These are phyloP conservation scores for Myotis findleyi DNA, from an alignment of 2,797 vertebrate species.

Conservation along the genomic window DNA sequence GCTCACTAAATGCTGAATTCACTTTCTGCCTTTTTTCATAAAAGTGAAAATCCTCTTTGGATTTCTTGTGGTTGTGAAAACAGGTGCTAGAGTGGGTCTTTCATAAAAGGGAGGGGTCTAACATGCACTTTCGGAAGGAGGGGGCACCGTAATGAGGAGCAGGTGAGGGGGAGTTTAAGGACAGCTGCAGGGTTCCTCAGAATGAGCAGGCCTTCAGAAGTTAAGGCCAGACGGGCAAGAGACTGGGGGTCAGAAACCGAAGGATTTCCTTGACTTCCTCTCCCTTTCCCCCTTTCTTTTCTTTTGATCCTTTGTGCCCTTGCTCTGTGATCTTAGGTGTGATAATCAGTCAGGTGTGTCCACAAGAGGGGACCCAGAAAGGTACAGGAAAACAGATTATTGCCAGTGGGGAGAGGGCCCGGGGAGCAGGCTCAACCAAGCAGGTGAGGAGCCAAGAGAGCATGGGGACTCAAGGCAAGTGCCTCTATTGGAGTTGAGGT, in stretches of 20 bases:
- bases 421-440: background rate
- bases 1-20: background rate
- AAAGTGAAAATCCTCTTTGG: background rate
- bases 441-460: background rate
- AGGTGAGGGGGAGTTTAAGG: background rate
- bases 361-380: background rate
- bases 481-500: background rate
- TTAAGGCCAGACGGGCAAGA: background rate
- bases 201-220: background rate
- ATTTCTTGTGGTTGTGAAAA: background rate
- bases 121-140: background rate
- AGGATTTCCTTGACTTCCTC: background rate
- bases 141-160: background rate
- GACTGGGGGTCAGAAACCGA: background rate
- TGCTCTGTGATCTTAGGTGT: background rate
- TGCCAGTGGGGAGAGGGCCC: accelerated
- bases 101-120: background rate
- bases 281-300: background rate
- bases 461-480: accelerated
- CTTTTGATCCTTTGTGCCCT: background rate
- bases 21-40: background rate
- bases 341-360: background rate
- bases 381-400: background rate
- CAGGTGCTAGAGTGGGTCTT: background rate
- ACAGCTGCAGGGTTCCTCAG: background rate